phyloP scores from a whole-genome alignment of 2,888 invertebrate species.

The Rhopalosiphum nymphaeae region DNA sequence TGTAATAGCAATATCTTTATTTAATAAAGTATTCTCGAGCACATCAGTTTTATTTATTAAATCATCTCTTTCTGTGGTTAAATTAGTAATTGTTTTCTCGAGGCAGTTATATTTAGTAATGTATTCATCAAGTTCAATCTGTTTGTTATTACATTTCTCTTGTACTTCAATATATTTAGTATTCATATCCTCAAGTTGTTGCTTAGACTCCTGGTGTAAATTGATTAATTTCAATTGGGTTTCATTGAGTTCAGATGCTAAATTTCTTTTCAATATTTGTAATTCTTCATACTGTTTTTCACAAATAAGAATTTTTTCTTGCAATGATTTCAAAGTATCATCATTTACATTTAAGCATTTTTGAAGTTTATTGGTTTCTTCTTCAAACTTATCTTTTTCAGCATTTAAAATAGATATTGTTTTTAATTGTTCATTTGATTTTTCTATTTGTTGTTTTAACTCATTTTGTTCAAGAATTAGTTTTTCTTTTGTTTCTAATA shows the following conservation, averaged over 20 bases:
- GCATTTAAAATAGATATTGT: constrained; percentile 26
- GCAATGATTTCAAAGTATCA: background rate
- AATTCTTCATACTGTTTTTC: constrained; percentile 32
- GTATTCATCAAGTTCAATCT: constrained; percentile 25
- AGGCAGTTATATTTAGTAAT: background rate
- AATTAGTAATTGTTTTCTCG: background rate
- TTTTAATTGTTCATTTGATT: constrained; percentile 24
- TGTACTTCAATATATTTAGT: background rate
- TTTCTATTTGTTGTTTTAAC: background rate
- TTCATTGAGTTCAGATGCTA: constrained; percentile 25
- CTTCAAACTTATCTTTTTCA: constrained; percentile 9
- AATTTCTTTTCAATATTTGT: constrained; percentile 10
- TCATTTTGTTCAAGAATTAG: constrained; percentile 13
- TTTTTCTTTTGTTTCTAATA: constrained; percentile 36
- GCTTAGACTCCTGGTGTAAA: background rate
- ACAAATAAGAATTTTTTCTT: background rate
- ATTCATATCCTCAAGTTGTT: background rate
- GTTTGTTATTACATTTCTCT: constrained; percentile 16
- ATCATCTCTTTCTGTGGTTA: constrained; percentile 46
- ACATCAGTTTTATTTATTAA: constrained; percentile 12
- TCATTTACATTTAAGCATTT: constrained; percentile 12
- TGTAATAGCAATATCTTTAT: constrained; percentile 21
- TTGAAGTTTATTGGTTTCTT: background rate
- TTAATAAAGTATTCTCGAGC: constrained; percentile 18
- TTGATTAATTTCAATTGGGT: background rate